A percentile compares a stretch with the other conserved stretches of the same genome.
Conservation (phyloP, 2,113 vertebrate genomes). For the Rhagologus leucostigma region DNA sequence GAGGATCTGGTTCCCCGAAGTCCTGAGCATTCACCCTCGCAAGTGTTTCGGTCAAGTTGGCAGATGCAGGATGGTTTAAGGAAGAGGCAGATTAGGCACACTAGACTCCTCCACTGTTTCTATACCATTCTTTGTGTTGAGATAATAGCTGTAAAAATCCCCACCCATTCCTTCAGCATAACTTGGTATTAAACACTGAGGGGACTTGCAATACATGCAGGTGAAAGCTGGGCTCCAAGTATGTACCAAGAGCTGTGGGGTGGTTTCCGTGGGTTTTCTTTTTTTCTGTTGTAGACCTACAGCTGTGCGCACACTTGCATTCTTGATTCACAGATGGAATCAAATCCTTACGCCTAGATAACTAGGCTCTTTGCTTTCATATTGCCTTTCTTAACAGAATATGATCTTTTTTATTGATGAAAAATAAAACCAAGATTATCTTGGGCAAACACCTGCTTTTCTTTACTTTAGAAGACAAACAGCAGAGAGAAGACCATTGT, state of each 20-base stretch:
- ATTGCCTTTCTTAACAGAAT: background rate
- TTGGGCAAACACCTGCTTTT: background rate
- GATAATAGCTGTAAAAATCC: background rate
- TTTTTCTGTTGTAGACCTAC: background rate
- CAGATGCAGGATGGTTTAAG: background rate
- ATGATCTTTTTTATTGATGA: background rate
- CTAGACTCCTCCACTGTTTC: background rate
- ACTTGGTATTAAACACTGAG: background rate
- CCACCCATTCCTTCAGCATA: background rate
- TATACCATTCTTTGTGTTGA: background rate
- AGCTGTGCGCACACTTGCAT: background rate
- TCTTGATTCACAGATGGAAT: background rate
- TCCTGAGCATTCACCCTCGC: background rate
- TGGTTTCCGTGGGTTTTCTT: background rate
- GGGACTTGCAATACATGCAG: background rate
- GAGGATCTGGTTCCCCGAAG: background rate
- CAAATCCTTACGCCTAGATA: background rate
- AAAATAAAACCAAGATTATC: background rate
- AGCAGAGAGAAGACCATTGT: background rate
- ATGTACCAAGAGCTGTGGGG: background rate
- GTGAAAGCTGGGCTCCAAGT: background rate
- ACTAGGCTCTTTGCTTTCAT: background rate
- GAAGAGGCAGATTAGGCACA: background rate
- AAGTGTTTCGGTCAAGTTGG: background rate
- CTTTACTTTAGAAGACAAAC: background rate